Percentiles rank a stretch among this genome's conserved stretches.
phyloP scores from a whole-genome alignment of 2,797 vertebrate species.

The Mergus octosetaceus region DNA sequence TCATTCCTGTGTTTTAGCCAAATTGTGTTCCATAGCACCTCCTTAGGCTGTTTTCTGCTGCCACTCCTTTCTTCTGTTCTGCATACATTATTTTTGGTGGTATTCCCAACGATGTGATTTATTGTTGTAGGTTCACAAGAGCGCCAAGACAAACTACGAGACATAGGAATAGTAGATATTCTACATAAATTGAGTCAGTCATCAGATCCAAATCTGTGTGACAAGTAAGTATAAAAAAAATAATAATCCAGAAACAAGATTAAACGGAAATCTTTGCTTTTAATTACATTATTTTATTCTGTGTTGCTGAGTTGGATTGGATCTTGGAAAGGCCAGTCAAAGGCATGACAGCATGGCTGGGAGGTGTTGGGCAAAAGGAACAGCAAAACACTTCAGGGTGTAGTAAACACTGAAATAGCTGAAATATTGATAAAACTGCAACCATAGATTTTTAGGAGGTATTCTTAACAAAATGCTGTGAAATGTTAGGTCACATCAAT shows the following conservation, averaged over 20 bases:
- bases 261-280: not conserved
- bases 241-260: not conserved
- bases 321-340: not conserved
- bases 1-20: not conserved
- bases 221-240: constrained; percentile 84
- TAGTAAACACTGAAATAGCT: not conserved
- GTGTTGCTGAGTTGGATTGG: not conserved
- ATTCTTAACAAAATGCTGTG: not conserved
- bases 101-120: constrained; percentile 16
- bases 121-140: constrained; percentile 90
- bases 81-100: not conserved
- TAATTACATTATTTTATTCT: not conserved
- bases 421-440: not conserved
- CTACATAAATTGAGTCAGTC: constrained; percentile 96
- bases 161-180: constrained; percentile 97
- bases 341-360: not conserved
- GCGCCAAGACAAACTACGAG: constrained; percentile 95
- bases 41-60: not conserved
- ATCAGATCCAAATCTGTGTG: constrained; percentile 92
- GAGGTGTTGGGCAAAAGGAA: not conserved
- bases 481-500: not conserved
- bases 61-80: not conserved
- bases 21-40: not conserved
- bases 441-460: not conserved
- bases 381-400: not conserved